Conservation (phyloP, 2,113 vertebrate species). For the Ciconia stormi region DNA sequence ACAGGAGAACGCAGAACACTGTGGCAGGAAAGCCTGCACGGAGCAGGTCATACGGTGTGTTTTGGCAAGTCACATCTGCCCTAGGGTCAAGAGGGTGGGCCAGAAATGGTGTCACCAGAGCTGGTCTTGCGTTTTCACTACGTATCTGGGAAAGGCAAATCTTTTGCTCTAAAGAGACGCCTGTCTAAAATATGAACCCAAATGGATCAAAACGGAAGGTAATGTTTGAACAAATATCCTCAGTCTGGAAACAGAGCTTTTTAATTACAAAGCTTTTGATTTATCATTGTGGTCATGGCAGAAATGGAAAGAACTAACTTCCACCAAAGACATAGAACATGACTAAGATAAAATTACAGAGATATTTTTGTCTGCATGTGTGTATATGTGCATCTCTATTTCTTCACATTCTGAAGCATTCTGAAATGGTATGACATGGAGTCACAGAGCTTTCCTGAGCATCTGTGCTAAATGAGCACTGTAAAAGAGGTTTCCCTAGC, state of each 20-base stretch:
- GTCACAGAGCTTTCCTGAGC: conserved; percentile 38
- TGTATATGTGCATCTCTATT: neutral
- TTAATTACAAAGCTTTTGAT: neutral
- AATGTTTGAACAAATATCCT: neutral
- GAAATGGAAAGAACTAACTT: neutral
- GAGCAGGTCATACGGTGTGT: neutral
- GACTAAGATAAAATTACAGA: neutral
- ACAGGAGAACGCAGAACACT: neutral
- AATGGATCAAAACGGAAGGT: neutral
- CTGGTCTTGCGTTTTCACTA: neutral
- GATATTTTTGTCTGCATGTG: neutral
- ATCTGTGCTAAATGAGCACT: conserved; percentile 53
- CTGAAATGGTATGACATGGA: conserved; percentile 27
- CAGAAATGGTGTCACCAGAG: neutral
- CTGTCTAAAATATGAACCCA: neutral
- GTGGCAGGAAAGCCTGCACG: neutral
- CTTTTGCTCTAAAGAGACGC: neutral
- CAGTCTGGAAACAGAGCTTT: neutral
- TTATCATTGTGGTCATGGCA: neutral
- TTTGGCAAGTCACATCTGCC: neutral
- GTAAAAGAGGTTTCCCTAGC: conserved; percentile 66
- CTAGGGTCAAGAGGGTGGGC: neutral
- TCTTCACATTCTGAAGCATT: neutral
- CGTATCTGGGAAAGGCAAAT: neutral
- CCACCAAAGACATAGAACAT: neutral